Evolutionary conservation across 2,113 vertebrate species (phyloP).

Genomic region (Leptocoma aspasia): DNA sequence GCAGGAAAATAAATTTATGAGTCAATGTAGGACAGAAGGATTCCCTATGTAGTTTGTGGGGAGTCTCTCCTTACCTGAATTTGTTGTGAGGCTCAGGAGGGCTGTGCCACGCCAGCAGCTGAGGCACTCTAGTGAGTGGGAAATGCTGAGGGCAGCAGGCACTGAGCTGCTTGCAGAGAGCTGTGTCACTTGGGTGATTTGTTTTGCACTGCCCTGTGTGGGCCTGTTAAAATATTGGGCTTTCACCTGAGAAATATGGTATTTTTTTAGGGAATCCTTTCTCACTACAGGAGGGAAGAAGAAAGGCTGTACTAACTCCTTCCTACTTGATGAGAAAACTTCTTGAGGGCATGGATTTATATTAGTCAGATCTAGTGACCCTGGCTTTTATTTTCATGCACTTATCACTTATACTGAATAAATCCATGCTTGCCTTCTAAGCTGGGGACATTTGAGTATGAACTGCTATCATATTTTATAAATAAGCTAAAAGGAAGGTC

Average conservation of each 20-base stretch:
- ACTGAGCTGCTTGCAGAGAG: background rate
- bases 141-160: background rate
- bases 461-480: constrained; percentile 33
- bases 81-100: background rate
- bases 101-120: background rate
- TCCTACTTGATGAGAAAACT: background rate
- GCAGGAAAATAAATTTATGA: background rate
- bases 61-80: background rate
- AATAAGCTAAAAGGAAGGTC: constrained; percentile 2
- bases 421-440: constrained; percentile 1
- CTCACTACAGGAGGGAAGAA: background rate
- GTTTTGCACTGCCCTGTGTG: background rate
- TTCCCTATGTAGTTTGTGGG: background rate
- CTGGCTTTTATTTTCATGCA: constrained; percentile 17
- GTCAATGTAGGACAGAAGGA: background rate
- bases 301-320: background rate
- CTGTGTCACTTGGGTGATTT: accelerated
- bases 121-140: no score
- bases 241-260: background rate
- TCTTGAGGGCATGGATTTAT: background rate
- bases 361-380: background rate
- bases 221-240: background rate
- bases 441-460: background rate
- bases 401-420: constrained; percentile 24
- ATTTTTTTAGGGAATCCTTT: background rate